phyloP scores from a whole-genome alignment of 1,140 invertebrate genomes.

The Dolichoris vasculosae region DNA sequence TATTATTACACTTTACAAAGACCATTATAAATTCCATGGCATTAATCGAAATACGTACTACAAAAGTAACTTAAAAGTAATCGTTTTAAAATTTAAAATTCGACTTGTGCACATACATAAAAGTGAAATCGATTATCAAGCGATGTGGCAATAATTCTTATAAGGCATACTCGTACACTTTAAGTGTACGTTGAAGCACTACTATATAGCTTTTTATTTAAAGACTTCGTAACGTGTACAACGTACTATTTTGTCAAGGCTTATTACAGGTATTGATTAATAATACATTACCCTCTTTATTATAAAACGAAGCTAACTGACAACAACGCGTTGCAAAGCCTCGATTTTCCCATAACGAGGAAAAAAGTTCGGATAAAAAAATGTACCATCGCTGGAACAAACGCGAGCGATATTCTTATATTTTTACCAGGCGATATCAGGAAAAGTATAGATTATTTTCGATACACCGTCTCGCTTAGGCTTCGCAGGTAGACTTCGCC shows the following conservation, averaged over 20 bases:
- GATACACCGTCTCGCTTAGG: too few relatives aligned
- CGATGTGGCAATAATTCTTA: not conserved
- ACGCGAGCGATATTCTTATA: not conserved
- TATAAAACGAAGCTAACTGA: not conserved
- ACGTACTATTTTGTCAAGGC: not conserved
- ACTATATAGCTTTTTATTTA: not conserved
- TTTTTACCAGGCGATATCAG: not conserved
- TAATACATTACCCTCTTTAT: not conserved
- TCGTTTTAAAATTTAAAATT: too few relatives aligned
- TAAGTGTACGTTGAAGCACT: not conserved
- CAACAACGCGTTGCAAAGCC: not conserved
- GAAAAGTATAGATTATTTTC: not conserved
- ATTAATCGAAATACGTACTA: too few relatives aligned
- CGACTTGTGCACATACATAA: too few relatives aligned
- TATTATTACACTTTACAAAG: too few relatives aligned
- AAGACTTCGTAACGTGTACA: not conserved
- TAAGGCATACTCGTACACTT: not conserved
- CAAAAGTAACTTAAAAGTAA: too few relatives aligned
- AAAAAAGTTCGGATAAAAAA: not conserved
- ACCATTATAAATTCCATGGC: too few relatives aligned
- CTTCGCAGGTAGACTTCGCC: too few relatives aligned
- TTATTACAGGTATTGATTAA: not conserved
- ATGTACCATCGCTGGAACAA: not conserved
- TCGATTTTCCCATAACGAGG: not conserved
- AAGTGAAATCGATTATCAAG: not conserved